Conservation (phyloP, 2,888 invertebrate genomes). For the Brachyopa scutellaris region DNA sequence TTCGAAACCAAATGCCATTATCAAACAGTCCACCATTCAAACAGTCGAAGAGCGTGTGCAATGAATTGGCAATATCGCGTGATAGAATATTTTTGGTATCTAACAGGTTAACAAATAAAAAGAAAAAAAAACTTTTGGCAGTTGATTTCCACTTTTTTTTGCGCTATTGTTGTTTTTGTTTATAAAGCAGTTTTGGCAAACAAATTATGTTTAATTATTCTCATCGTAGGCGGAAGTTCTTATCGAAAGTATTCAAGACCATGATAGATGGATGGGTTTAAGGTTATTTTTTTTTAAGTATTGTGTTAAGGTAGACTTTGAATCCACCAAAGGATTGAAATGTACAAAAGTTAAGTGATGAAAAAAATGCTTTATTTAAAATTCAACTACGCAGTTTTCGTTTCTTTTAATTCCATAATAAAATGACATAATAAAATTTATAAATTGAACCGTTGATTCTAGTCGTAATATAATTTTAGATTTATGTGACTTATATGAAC, state of each 20-base stretch:
- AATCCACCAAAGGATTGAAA: no score
- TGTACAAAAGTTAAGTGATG: no score
- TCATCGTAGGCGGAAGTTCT: background rate
- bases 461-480: no score
- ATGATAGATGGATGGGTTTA: slow-evolving; percentile 3
- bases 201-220: background rate
- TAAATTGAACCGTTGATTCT: no score
- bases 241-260: background rate
- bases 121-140: slow-evolving; percentile 3
- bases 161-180: no score
- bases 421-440: no score
- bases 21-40: slow-evolving; percentile 3
- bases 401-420: no score
- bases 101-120: slow-evolving; percentile 6
- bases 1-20: slow-evolving; percentile 36
- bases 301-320: no score
- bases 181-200: slow-evolving; percentile 27
- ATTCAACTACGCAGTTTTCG: no score
- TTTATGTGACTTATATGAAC: no score
- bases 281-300: background rate
- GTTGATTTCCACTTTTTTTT: slow-evolving; percentile 4
- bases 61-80: background rate
- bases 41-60: background rate
- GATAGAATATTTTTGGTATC: no score
- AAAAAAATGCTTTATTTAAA: no score